These are phyloP conservation scores for Sciurus carolinensis DNA, from an alignment of 2,797 vertebrate genomes.

Conservation along the genomic window DNA sequence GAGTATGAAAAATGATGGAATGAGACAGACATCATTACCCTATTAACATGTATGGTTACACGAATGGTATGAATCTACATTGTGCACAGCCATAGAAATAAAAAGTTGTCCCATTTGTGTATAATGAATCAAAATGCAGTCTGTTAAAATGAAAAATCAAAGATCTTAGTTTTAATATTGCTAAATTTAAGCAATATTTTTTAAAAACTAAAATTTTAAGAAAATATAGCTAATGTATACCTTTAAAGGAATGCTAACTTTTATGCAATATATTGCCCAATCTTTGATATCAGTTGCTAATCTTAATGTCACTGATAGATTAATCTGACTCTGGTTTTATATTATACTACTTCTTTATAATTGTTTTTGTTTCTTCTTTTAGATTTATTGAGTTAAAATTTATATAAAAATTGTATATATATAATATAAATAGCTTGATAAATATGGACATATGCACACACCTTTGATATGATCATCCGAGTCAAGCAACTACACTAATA, in stretches of 20 bases:
- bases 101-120: too few species aligned
- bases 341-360: neutral
- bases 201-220: neutral
- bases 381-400: neutral
- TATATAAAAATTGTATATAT: neutral
- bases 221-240: neutral
- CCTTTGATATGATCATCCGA: neutral
- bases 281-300: neutral
- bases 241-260: neutral
- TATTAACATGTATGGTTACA: too few species aligned
- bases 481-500: neutral
- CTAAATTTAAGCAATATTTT: neutral
- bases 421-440: neutral
- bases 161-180: neutral
- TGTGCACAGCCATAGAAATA: too few species aligned
- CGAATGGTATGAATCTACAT: too few species aligned
- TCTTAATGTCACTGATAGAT: neutral
- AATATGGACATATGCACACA: neutral
- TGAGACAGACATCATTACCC: too few species aligned
- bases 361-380: neutral
- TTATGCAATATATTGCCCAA: neutral
- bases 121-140: too few species aligned
- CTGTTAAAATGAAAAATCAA: neutral
- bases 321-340: neutral
- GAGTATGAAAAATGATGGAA: too few species aligned